Evolutionary conservation across 2,888 invertebrate genomes (phyloP), one percentile per base, ranked within the genome.

Genomic region (Pollenia labialis): DNA sequence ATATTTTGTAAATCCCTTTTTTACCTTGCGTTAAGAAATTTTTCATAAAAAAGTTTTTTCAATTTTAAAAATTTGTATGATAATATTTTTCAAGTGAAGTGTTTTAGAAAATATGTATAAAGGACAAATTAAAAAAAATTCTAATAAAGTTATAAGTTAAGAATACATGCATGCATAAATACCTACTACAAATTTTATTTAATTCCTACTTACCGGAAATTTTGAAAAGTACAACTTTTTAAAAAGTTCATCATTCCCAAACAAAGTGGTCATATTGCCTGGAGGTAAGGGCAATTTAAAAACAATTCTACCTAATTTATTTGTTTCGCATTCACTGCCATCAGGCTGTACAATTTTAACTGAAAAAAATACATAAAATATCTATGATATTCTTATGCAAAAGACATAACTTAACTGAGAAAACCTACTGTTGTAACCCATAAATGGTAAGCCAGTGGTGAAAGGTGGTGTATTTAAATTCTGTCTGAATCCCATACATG

Each of bases 201-300:
- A 0, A 32, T 6, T 32, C 12, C n/a, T 44, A 93, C 95, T 95
- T 94, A 98, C 98, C 68, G 97, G 96, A 93, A 95, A 97, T 90
- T 95, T 95, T 50, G 95, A 95, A 91, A 98, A 99, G 93, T 99
- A 99, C 0, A 96, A 95, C 89, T 96, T 95, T 87, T 96, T 95
- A 92, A 97, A 99, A 85, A 96, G 94, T 14, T 97, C 96, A 87
- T 97, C 96, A 16, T 97, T 96, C 90, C 95, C 95, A 94, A 97
- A 98, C 0, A 99, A 94, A 0, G 97, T 97, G 0, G 96, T 95
- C 92, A 98, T 95, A 79, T 96, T 96, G 0, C 98, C 98, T 0
- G 99, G 99, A 0, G 98, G 98, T 62, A 99, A 93, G 0, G 99
- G 99, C 32, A 98, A 92, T 91, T 97, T 98, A 0, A 96, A 94